Evolutionary conservation across 37 sponge, comb jelly and placozoan genomes (phyloP).

Genomic region (Diacarnus erythraeanus): DNA sequence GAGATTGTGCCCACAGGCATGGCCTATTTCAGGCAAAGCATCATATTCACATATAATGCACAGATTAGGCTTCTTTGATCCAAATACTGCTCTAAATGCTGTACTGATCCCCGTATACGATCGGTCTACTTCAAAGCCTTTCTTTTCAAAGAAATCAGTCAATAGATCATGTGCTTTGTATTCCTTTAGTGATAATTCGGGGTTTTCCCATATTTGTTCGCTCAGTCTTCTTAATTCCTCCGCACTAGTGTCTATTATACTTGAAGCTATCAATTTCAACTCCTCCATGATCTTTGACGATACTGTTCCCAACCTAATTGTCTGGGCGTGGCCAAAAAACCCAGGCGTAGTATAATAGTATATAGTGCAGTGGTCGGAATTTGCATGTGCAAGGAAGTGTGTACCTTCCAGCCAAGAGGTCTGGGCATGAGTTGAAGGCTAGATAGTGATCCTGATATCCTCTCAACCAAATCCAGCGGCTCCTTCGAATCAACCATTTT

Average conservation of each 20-base stretch:
- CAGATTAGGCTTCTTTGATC: conserved; percentile 58
- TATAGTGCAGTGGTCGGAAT: no score
- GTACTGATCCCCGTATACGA: conserved; percentile 69
- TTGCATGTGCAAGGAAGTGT: no score
- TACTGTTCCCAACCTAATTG: no score
- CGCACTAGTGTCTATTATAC: conserved; percentile 2
- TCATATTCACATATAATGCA: conserved; percentile 90
- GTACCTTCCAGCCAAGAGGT: no score
- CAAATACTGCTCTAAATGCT: conserved; percentile 84
- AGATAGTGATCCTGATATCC: no score
- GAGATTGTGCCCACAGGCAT: conserved; percentile 96
- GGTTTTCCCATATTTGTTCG: conserved; percentile 75
- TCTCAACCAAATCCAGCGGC: no score
- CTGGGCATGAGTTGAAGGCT: no score
- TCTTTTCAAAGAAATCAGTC: conserved; percentile 63
- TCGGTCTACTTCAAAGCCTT: conserved; percentile 80
- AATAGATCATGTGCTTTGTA: conserved; percentile 69
- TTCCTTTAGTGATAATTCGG: conserved; percentile 76
- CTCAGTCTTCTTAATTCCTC: conserved; percentile 36
- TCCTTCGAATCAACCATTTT: no score
- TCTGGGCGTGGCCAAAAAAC: no score
- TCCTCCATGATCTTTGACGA: no score
- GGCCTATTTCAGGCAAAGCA: conserved; percentile 93
- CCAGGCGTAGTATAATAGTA: no score
- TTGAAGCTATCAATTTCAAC: conserved; percentile 17